phyloP scores from a whole-genome alignment of 23 tunicate genomes.

The Oikopleura dioica region DNA sequence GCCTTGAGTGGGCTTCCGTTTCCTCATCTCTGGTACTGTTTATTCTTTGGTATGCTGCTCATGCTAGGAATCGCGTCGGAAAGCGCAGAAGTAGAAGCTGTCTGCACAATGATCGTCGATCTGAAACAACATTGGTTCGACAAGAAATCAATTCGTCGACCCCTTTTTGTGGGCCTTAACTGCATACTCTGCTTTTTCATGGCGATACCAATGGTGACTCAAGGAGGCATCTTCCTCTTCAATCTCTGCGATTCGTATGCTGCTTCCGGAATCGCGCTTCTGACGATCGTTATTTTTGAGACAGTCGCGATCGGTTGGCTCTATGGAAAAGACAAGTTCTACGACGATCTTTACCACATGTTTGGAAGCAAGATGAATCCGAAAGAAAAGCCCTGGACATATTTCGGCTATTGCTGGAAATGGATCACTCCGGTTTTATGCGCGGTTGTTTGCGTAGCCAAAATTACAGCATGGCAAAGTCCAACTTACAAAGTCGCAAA shows the following conservation, averaged over 20 bases:
- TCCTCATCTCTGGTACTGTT: background rate
- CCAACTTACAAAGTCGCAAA: constrained; percentile 10
- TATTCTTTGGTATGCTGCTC: background rate
- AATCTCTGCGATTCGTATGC: background rate
- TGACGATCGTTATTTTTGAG: background rate
- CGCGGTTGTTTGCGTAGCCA: background rate
- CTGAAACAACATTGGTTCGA: background rate
- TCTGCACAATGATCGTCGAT: background rate
- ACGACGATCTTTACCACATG: background rate
- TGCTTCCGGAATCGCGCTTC: background rate
- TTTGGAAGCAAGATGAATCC: background rate
- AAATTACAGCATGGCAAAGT: background rate
- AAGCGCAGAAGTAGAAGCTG: background rate
- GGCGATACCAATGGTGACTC: background rate
- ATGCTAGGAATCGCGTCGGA: background rate
- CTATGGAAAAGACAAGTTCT: background rate
- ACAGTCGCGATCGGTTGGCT: background rate
- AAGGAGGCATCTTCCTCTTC: background rate
- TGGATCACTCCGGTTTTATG: background rate
- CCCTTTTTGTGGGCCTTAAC: background rate
- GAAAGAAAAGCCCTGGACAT: background rate
- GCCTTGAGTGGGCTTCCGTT: background rate
- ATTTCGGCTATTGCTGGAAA: background rate
- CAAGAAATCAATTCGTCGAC: background rate
- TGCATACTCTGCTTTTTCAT: background rate